Evolutionary conservation across 2,797 vertebrate species (phyloP).

Genomic region (Lerista edwardsae): DNA sequence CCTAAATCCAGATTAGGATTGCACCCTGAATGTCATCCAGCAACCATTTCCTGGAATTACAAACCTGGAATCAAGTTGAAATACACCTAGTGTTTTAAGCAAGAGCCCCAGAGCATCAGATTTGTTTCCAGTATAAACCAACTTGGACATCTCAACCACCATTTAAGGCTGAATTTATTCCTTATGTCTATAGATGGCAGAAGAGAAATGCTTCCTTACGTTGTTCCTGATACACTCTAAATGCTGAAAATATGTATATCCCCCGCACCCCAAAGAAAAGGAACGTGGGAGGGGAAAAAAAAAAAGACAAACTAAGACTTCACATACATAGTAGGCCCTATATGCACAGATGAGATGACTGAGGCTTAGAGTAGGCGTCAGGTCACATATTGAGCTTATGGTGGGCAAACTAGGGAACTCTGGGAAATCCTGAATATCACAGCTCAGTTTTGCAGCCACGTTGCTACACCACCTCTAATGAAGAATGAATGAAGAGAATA

Average conservation of each 20-base stretch:
- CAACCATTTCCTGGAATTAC: conserved; percentile 50
- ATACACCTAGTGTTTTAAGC: conserved; percentile 57
- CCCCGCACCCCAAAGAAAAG: not conserved
- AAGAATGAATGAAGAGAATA: too few relatives aligned
- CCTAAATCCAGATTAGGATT: too few relatives aligned
- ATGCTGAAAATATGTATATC: not conserved
- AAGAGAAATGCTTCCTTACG: not conserved
- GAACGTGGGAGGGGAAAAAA: not conserved
- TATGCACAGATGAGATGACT: too few relatives aligned
- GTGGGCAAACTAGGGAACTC: too few relatives aligned
- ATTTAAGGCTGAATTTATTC: conserved; percentile 61
- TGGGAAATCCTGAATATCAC: too few relatives aligned
- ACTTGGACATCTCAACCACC: conserved; percentile 56
- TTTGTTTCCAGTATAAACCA: conserved; percentile 58
- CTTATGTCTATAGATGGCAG: conserved; percentile 53
- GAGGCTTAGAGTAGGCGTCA: too few relatives aligned
- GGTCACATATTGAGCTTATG: too few relatives aligned
- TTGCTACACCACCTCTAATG: too few relatives aligned
- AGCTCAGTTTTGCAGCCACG: too few relatives aligned
- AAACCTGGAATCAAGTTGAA: conserved; percentile 57
- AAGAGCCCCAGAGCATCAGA: conserved; percentile 56
- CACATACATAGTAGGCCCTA: too few relatives aligned
- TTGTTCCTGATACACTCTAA: not conserved
- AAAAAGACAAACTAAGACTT: not conserved
- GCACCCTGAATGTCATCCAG: conserved; percentile 55